Conservation (phyloP, 1,140 invertebrate species). For the Bicyclus anynana region DNA sequence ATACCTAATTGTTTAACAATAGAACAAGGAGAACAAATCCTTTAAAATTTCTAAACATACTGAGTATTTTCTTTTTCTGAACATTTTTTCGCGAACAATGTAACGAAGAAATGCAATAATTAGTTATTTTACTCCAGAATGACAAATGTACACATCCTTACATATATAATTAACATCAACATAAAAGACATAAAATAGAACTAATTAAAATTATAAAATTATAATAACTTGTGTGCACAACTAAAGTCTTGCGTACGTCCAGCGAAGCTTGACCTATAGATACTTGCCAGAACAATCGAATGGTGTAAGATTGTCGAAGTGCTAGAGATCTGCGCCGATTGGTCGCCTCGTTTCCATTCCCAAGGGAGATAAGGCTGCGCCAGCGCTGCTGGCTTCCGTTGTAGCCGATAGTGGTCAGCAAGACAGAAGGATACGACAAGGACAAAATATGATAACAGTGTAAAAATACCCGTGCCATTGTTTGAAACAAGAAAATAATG, state of each 20-base stretch:
- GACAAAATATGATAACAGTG: conserved; percentile 42
- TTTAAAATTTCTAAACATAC: no score
- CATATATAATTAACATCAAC: background rate
- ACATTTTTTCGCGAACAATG: no score
- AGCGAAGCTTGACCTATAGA: conserved; percentile 30
- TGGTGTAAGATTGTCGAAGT: conserved; percentile 31
- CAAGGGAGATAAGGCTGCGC: conserved; percentile 48
- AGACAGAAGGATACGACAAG: conserved; percentile 59
- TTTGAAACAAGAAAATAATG: conserved; percentile 15
- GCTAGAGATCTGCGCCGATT: conserved; percentile 40
- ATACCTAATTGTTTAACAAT: no score
- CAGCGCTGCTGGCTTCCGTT: conserved; percentile 52
- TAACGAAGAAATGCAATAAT: no score
- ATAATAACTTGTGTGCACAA: conserved; percentile 8
- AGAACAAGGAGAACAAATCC: no score
- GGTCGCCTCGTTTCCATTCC: conserved; percentile 36
- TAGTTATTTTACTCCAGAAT: no score
- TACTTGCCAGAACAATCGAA: conserved; percentile 40
- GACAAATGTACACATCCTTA: background rate
- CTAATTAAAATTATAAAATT: background rate
- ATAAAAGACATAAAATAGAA: background rate
- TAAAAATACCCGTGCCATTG: conserved; percentile 16
- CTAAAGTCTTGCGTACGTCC: conserved; percentile 32
- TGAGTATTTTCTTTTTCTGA: no score
- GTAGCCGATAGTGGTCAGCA: conserved; percentile 41